phyloP scores from a whole-genome alignment of 2,888 invertebrate genomes.

The Andrena chrysosceles region DNA sequence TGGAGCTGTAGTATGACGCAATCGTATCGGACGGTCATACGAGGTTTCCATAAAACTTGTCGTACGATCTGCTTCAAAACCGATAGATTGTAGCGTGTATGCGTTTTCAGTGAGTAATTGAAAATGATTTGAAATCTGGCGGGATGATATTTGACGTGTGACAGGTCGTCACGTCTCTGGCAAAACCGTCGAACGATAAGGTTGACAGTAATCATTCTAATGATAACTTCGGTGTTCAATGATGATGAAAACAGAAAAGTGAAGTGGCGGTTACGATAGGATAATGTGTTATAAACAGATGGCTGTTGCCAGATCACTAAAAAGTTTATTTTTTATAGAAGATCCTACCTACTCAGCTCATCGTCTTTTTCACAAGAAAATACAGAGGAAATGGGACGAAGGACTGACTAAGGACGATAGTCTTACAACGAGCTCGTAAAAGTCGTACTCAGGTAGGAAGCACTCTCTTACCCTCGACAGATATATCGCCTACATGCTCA shows the following conservation, averaged over 20 bases:
- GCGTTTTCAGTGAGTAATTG: no score
- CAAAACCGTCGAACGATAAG: no score
- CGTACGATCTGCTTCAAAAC: no score
- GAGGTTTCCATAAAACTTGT: no score
- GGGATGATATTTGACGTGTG: no score
- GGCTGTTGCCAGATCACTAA: background rate
- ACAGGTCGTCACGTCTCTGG: no score
- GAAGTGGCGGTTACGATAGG: background rate
- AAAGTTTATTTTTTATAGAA: conserved; percentile 31
- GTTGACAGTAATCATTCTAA: no score
- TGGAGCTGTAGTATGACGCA: no score
- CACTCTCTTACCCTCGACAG: conserved; percentile 62
- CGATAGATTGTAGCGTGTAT: no score
- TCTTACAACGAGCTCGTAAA: conserved; percentile 63
- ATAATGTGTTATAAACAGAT: background rate
- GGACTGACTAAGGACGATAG: conserved; percentile 53
- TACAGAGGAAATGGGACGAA: conserved; percentile 40
- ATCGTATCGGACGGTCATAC: no score
- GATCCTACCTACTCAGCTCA: conserved; percentile 19
- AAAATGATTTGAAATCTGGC: no score
- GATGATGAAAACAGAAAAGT: background rate
- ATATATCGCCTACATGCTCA: conserved; percentile 62
- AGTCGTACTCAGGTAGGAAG: conserved; percentile 57
- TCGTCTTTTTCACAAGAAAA: conserved; percentile 28
- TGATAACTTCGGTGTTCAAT: background rate